These are phyloP conservation scores for Elysia chlorotica DNA, from an alignment of 1,140 invertebrate genomes.

Conservation along the genomic window DNA sequence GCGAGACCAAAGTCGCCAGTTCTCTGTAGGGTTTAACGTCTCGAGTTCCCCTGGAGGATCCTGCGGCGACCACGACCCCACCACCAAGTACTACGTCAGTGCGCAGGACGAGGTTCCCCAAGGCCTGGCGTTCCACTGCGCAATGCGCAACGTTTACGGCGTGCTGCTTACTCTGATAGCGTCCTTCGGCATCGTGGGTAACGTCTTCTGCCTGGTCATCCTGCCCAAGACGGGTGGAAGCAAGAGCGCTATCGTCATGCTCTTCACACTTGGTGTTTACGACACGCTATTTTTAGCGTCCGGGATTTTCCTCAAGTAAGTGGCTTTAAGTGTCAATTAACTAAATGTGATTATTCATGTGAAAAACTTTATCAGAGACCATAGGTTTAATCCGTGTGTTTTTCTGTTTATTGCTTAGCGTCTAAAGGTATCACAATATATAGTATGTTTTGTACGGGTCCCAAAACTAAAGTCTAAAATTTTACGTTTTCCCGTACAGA, in stretches of 20 bases:
- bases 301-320: constrained; percentile 5
- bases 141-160: constrained; percentile 21
- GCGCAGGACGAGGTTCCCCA: background rate
- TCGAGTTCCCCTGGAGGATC: too few relatives aligned
- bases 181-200: constrained; percentile 8
- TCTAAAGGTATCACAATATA: too few relatives aligned
- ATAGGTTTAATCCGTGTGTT: too few relatives aligned
- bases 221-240: constrained; percentile 21
- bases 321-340: too few relatives aligned
- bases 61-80: constrained; percentile 20
- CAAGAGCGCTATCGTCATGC: constrained; percentile 15
- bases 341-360: too few relatives aligned
- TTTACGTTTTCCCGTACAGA: too few relatives aligned
- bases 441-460: too few relatives aligned
- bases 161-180: constrained; percentile 18
- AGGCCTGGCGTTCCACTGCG: constrained; percentile 7
- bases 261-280: constrained; percentile 21
- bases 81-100: background rate
- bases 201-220: constrained; percentile 16
- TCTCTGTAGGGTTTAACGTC: too few relatives aligned
- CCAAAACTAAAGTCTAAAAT: too few relatives aligned
- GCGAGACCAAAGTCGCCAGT: too few relatives aligned
- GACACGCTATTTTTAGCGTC: constrained; percentile 20
- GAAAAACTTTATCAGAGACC: too few relatives aligned
- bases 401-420: too few relatives aligned